These are phyloP conservation scores for Andrena praecox DNA, from an alignment of 2,888 invertebrate species.

Conservation along the genomic window DNA sequence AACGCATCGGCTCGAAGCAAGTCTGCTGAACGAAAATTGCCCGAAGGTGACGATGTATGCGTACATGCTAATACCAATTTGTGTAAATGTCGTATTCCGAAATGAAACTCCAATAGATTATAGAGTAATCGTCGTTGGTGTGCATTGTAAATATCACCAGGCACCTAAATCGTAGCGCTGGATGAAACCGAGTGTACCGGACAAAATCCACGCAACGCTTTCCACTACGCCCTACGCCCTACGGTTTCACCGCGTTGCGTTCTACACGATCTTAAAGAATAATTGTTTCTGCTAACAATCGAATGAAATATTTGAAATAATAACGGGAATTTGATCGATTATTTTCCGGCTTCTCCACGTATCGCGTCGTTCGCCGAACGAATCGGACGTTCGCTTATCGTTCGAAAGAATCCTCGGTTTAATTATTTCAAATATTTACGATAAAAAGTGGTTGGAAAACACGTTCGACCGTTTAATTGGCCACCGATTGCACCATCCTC, in stretches of 20 bases:
- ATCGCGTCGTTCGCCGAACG: not conserved
- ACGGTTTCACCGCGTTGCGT: not conserved
- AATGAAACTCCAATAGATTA: slow-evolving; percentile 59
- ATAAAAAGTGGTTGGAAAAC: not conserved
- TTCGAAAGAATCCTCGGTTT: slow-evolving; percentile 2
- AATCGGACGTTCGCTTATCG: not conserved
- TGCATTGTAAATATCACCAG: slow-evolving; percentile 70
- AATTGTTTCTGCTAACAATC: slow-evolving; percentile 7
- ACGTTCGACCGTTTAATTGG: slow-evolving; percentile 44
- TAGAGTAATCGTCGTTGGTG: slow-evolving; percentile 66
- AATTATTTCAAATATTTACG: slow-evolving; percentile 6
- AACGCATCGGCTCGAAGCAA: slow-evolving; percentile 57
- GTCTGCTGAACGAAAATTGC: slow-evolving; percentile 40
- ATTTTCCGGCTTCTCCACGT: not conserved
- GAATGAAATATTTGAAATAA: slow-evolving; percentile 6
- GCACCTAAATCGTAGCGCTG: slow-evolving; percentile 41
- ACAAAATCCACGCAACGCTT: slow-evolving; percentile 3
- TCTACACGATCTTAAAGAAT: not conserved
- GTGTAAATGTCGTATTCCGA: slow-evolving; percentile 65
- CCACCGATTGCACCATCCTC: slow-evolving; percentile 53
- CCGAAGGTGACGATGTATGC: slow-evolving; percentile 51
- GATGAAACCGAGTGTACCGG: slow-evolving; percentile 28
- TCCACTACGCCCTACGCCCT: not conserved
- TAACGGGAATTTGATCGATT: not conserved
- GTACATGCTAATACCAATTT: slow-evolving; percentile 50